These are phyloP conservation scores for Ephialtes manifestator DNA, from an alignment of 2,888 invertebrate genomes.

Conservation along the genomic window DNA sequence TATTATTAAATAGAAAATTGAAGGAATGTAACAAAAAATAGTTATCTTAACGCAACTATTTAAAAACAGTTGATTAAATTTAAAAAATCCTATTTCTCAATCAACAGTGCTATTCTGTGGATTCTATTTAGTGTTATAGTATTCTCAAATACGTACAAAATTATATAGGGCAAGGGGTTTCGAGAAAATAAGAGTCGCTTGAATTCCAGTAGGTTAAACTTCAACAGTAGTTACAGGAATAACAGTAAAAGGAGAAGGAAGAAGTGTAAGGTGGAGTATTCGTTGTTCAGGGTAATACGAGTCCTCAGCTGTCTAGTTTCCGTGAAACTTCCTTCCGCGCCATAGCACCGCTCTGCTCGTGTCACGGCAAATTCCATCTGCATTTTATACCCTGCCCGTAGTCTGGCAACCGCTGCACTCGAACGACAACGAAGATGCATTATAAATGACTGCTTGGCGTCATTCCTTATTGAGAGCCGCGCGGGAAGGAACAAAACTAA, in stretches of 20 bases:
- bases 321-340: conserved; percentile 45
- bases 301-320: conserved; percentile 65
- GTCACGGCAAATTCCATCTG: conserved; percentile 60
- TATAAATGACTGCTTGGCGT: conserved; percentile 67
- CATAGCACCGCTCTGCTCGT: conserved; percentile 58
- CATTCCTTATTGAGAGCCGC: conserved; percentile 53
- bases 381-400: conserved; percentile 47
- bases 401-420: conserved; percentile 30
- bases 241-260: conserved; percentile 71
- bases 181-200: not conserved
- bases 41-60: not conserved
- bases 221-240: not conserved
- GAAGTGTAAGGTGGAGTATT: not conserved
- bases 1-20: too few relatives aligned
- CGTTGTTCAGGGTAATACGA: conserved; percentile 27
- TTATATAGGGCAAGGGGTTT: not conserved
- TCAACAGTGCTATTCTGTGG: not conserved
- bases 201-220: conserved; percentile 13
- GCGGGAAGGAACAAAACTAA: conserved; percentile 2
- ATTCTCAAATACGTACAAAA: not conserved
- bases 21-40: not conserved
- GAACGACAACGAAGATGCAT: conserved; percentile 69
- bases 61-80: not conserved
- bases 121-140: not conserved
- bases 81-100: not conserved